phyloP scores from a whole-genome alignment of 2,797 vertebrate genomes.

The Alca torda region DNA sequence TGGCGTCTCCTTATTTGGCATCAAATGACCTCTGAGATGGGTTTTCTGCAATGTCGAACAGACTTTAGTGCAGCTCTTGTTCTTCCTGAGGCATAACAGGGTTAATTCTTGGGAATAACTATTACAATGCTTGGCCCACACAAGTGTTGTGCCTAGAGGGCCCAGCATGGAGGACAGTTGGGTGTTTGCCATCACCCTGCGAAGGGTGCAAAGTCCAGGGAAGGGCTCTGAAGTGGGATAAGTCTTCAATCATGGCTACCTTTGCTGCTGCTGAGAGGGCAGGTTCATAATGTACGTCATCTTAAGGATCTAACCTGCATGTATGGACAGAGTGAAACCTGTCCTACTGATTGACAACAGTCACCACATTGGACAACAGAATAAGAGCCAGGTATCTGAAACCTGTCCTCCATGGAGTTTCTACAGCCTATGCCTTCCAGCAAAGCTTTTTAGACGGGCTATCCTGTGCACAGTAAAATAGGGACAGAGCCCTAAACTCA shows the following conservation, averaged over 20 bases:
- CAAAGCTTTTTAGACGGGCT: not conserved
- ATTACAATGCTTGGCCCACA: not conserved
- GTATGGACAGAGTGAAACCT: not conserved
- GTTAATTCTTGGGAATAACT: not conserved
- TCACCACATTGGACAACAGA: not conserved
- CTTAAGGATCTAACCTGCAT: not conserved
- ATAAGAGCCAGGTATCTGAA: not conserved
- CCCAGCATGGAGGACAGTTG: not conserved
- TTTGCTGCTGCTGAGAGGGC: not conserved
- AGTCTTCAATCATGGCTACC: not conserved
- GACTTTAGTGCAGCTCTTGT: not conserved
- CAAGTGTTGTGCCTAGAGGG: not conserved
- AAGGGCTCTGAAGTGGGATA: not conserved
- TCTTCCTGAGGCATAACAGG: not conserved
- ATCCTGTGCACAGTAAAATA: not conserved
- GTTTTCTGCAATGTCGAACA: not conserved
- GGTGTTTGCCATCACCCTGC: not conserved
- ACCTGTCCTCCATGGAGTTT: not conserved
- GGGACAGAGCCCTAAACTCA: not conserved
- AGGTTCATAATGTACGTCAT: not conserved
- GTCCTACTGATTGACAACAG: not conserved
- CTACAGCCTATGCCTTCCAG: not conserved
- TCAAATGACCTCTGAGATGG: not conserved
- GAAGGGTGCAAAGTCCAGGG: not conserved
- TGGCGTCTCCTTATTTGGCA: rapidly evolving